Conservation (phyloP, 2,888 invertebrate species). For the Diaprepes abbreviatus region DNA sequence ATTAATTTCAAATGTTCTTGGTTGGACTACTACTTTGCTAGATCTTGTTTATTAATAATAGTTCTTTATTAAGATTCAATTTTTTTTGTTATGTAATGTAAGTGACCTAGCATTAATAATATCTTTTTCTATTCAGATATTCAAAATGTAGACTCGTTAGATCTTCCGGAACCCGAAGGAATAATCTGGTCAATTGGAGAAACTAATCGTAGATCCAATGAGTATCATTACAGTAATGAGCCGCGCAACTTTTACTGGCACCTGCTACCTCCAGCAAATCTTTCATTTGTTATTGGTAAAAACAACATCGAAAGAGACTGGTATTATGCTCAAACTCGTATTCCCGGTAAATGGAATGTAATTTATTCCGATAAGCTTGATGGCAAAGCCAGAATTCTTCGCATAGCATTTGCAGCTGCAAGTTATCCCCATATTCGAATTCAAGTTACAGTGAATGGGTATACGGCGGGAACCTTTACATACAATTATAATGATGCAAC, state of each 20-base stretch:
- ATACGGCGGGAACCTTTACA: constrained; percentile 18
- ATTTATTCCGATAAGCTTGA: constrained; percentile 14
- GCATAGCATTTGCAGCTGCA: constrained; percentile 37
- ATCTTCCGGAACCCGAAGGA: constrained; percentile 29
- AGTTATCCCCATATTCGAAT: constrained; percentile 18
- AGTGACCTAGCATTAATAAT: no score
- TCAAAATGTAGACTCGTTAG: constrained; percentile 11
- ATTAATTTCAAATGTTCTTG: no score
- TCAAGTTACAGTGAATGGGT: constrained; percentile 10
- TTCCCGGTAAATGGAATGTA: constrained; percentile 23
- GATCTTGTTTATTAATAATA: no score
- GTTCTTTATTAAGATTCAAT: no score
- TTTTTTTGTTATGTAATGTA: no score
- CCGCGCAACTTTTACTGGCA: constrained; percentile 39
- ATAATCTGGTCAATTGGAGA: constrained; percentile 40
- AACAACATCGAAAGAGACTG: constrained; percentile 27
- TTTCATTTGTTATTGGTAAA: constrained; percentile 30
- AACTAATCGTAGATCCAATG: constrained; percentile 31
- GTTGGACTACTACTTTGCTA: no score
- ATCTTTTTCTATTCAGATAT: not conserved
- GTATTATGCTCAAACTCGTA: constrained; percentile 37
- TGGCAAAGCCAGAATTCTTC: constrained; percentile 10
- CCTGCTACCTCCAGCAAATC: constrained; percentile 37
- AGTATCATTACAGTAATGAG: constrained; percentile 35
- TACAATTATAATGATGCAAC: constrained; percentile 27